A percentile compares a stretch with the other conserved stretches of the same genome.
Evolutionary conservation across 1,140 invertebrate species (phyloP).

Genomic region (Anoplolepis gracilipes): DNA sequence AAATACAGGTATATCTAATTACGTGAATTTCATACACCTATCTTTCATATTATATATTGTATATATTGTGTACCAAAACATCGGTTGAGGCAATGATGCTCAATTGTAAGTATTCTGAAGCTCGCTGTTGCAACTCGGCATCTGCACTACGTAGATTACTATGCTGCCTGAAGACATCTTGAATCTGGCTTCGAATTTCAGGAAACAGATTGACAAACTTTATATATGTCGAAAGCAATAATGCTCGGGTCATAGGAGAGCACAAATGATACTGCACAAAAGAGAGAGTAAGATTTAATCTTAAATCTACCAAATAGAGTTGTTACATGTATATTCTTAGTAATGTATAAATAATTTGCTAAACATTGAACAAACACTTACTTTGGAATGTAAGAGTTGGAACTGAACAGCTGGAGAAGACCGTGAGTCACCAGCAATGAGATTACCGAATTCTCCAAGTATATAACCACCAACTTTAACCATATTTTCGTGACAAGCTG

Average conservation of each 20-base stretch:
- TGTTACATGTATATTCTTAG: background rate
- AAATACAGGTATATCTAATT: background rate
- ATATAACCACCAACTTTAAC: slow-evolving; percentile 99
- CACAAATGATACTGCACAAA: slow-evolving; percentile 95
- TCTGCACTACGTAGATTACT: slow-evolving; percentile 98
- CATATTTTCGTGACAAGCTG: slow-evolving; percentile 99
- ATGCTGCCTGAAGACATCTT: slow-evolving; percentile 98
- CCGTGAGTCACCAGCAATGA: slow-evolving; percentile 99
- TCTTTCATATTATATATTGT: background rate
- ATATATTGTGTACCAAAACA: slow-evolving; percentile 90
- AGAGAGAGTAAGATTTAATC: no score
- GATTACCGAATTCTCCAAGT: slow-evolving; percentile 99
- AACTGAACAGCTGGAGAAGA: slow-evolving; percentile 98
- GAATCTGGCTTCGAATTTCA: slow-evolving; percentile 98
- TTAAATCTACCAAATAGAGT: no score
- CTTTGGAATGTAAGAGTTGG: slow-evolving; percentile 98
- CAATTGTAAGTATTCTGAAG: slow-evolving; percentile 98
- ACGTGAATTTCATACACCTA: background rate
- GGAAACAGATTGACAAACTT: slow-evolving; percentile 99
- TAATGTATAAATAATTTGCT: no score
- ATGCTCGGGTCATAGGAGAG: slow-evolving; percentile 97
- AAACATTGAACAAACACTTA: slow-evolving; percentile 73
- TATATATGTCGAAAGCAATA: slow-evolving; percentile 99
- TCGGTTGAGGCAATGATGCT: slow-evolving; percentile 98
- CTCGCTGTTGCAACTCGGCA: slow-evolving; percentile 99